Conservation (phyloP, 2,797 vertebrate genomes). For the Eulemur rubriventer region DNA sequence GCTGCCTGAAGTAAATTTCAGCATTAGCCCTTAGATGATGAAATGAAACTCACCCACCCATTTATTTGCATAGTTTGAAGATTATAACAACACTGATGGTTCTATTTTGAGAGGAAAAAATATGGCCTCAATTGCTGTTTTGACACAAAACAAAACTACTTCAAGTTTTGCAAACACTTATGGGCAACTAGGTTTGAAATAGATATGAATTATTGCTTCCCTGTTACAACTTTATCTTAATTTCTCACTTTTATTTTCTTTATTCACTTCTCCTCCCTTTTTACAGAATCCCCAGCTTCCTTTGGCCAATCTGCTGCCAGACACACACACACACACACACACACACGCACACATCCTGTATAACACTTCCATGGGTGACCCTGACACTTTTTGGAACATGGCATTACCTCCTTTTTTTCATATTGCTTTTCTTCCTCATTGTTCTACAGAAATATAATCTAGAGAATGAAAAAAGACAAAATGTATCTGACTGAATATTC, state of each 20-base stretch:
- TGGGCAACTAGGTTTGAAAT: neutral
- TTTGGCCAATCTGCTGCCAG: neutral
- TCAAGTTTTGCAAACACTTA: neutral
- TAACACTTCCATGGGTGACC: neutral
- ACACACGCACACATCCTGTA: neutral
- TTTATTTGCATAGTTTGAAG: slow-evolving; percentile 25
- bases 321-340: too few species aligned
- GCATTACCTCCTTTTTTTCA: neutral
- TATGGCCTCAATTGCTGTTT: neutral
- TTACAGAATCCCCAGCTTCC: neutral
- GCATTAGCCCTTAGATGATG: slow-evolving; percentile 20
- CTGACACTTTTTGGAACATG: neutral
- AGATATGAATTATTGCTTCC: neutral
- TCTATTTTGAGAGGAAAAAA: slow-evolving; percentile 51
- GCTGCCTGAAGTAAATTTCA: slow-evolving; percentile 54
- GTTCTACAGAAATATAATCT: neutral
- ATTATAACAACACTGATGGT: neutral
- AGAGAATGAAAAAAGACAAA: neutral
- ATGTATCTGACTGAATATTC: neutral
- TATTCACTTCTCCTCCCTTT: neutral
- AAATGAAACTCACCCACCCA: slow-evolving; percentile 54
- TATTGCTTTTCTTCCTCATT: neutral
- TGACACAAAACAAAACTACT: slow-evolving; percentile 24
- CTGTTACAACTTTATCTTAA: neutral
- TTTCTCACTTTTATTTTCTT: neutral